Evolutionary conservation across 30 jellyfish, hydroid and myxozoan genomes (phyloP), one percentile per base, ranked within the genome.

Genomic region (Haliclystus octoradiatus): DNA sequence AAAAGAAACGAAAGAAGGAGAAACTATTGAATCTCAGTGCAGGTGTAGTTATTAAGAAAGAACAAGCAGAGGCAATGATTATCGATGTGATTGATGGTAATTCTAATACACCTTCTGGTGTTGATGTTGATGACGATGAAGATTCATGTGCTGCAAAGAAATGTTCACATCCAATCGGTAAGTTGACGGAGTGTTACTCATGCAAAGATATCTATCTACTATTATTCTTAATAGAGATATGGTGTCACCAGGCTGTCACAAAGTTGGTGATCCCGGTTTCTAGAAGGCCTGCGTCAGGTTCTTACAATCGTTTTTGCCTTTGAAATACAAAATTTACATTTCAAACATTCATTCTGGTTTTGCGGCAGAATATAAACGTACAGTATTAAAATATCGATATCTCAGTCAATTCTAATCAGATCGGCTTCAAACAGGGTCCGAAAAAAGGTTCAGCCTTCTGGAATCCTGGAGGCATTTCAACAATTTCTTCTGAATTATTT

Each of bases 101-200:
- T n/a, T n/a, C 57, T 19, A 40, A 40, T 19, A 19, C 57, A 19
- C 9, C 57, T 9, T 9, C 57, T 40, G 57, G 19, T 33, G 88
- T 57, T 4, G 97, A 79, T 13, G 53, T 65, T 24, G 95, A 72
- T 1, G 90, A 81, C 28, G 89, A 77, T 3, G 98, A 89, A 12
- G 98, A 89, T 26, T 95, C 81, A 52, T 89, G 98, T 50, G 81
- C 95, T 33, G 95, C 94, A 14, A 71, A 57, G 62, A 94, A 94
- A 0, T 89, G 98, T 71, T 69, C 63, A 26, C 94, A 82, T 57
- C 98, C 98, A 33, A 61, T 84, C 28, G 98, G 98, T 89, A 62
- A 66, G 80, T 1, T 14, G n/a, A n/a, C n/a, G n/a, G n/a, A n/a
- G n/a, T n/a, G n/a, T n/a, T n/a, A 47, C n/a, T 47, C n/a, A 19